Percentiles rank a stretch among this genome's conserved stretches.
These are phyloP conservation scores for Helicolenus hilgendorfi DNA, from an alignment of 2,797 vertebrate species.

Conservation along the genomic window DNA sequence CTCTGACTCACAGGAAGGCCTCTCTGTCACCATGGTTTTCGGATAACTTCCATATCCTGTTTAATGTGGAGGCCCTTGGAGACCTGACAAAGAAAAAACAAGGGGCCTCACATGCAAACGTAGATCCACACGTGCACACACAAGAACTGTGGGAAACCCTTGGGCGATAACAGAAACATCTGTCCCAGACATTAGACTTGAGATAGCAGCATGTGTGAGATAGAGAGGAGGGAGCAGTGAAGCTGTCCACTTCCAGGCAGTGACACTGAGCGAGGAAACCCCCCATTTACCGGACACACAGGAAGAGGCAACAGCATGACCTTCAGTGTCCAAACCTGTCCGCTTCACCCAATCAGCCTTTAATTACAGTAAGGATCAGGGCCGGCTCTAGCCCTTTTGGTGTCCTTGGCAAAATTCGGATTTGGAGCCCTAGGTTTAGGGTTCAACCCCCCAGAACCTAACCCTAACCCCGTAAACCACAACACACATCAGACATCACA, in stretches of 20 bases:
- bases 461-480: too few species aligned
- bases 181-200: slow-evolving; percentile 43
- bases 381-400: too few species aligned
- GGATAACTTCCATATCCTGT: slow-evolving; percentile 86
- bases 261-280: slow-evolving; percentile 26
- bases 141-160: slow-evolving; percentile 57
- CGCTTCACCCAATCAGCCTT: background rate
- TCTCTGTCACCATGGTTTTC: slow-evolving; percentile 71
- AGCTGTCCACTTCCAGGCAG: slow-evolving; percentile 9
- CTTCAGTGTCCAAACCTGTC: background rate
- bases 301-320: slow-evolving; percentile 37
- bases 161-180: slow-evolving; percentile 69
- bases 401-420: too few species aligned
- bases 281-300: slow-evolving; percentile 6
- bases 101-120: slow-evolving; percentile 35
- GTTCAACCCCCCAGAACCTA: too few species aligned
- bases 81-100: slow-evolving; percentile 55
- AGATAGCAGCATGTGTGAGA: slow-evolving; percentile 31
- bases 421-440: too few species aligned
- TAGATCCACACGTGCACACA: slow-evolving; percentile 17
- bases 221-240: background rate
- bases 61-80: slow-evolving; percentile 70
- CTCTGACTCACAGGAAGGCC: slow-evolving; percentile 70
- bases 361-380: slow-evolving; percentile 3
- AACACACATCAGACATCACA: too few species aligned